Conservation (phyloP, 2,113 vertebrate species). For the Oriolus oriolus region DNA sequence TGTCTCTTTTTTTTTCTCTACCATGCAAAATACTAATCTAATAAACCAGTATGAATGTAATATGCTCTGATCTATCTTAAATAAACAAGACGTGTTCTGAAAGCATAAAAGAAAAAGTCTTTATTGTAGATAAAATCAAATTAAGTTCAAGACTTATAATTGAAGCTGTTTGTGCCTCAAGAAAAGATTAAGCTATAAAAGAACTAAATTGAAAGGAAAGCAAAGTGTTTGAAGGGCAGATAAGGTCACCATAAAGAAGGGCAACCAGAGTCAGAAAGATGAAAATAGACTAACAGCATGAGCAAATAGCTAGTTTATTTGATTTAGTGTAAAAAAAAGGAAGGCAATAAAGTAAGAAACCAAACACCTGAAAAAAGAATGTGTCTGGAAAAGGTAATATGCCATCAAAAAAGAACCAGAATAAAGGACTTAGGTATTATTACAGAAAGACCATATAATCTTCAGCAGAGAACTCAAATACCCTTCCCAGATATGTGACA, state of each 20-base stretch:
- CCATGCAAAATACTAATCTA: neutral
- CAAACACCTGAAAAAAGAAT: neutral
- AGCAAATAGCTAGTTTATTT: conserved; percentile 1
- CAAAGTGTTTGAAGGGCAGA: neutral
- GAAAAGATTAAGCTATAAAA: conserved; percentile 25
- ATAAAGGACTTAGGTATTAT: neutral
- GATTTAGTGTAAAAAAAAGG: neutral
- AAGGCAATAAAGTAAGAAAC: neutral
- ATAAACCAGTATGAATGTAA: neutral
- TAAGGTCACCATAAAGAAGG: neutral
- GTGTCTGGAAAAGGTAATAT: neutral
- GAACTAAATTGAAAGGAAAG: neutral
- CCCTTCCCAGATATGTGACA: neutral
- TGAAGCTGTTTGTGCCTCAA: conserved; percentile 9
- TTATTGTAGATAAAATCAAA: conserved; percentile 28
- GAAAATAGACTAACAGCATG: neutral
- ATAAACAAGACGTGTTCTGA: neutral
- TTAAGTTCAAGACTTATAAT: neutral
- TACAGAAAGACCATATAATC: neutral
- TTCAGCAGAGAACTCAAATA: neutral
- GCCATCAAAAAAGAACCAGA: neutral
- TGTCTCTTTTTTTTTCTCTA: neutral
- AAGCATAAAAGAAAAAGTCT: neutral
- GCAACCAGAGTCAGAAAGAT: neutral
- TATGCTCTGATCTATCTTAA: neutral